Evolutionary conservation across 2,113 vertebrate genomes (phyloP).

Genomic region (Chlorodrepanis virens): DNA sequence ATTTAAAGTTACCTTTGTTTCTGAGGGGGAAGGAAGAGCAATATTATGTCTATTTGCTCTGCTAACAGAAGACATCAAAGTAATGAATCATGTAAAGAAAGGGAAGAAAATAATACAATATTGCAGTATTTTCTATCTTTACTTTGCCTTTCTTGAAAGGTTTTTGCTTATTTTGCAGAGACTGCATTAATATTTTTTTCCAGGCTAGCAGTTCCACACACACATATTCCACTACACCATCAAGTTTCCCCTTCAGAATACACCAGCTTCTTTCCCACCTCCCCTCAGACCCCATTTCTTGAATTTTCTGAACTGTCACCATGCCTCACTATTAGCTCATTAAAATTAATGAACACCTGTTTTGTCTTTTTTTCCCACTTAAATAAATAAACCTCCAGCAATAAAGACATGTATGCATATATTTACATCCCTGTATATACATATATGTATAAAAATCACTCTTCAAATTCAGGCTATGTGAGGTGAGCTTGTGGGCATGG

Average conservation of each 20-base stretch:
- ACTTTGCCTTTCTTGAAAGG: constrained; percentile 13
- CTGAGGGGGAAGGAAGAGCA: not conserved
- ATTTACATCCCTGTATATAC: not conserved
- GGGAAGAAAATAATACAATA: not conserved
- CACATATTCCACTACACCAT: not conserved
- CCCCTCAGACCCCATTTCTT: not conserved
- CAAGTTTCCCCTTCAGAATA: not conserved
- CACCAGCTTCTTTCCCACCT: not conserved
- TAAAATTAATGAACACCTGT: not conserved
- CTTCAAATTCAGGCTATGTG: not conserved
- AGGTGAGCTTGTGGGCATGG: not conserved
- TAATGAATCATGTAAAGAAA: not conserved
- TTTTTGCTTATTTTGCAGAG: constrained; percentile 53
- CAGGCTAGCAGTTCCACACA: constrained; percentile 7
- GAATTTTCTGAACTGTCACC: not conserved
- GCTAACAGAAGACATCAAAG: not conserved
- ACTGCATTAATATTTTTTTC: constrained; percentile 16
- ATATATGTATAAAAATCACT: not conserved
- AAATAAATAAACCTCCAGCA: not conserved
- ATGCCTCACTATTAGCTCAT: not conserved
- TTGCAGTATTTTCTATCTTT: constrained; percentile 4
- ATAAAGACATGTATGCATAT: not conserved
- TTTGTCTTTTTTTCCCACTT: not conserved
- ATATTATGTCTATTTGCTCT: not conserved
- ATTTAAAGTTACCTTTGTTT: not conserved